Conservation (phyloP, 2,113 vertebrate genomes). For the Alligator sinensis region DNA sequence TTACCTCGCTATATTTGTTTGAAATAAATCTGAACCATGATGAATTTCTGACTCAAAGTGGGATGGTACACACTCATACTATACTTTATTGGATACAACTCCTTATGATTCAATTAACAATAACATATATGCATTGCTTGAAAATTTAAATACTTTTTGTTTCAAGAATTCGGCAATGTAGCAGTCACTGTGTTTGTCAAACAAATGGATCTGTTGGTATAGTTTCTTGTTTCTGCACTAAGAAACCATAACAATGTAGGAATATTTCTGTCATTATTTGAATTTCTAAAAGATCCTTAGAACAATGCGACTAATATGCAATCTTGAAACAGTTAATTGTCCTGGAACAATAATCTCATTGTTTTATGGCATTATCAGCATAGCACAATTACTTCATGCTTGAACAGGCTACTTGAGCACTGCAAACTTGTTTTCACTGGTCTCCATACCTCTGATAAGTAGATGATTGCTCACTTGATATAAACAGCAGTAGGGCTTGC, state of each 20-base stretch:
- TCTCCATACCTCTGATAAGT: neutral
- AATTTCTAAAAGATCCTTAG: neutral
- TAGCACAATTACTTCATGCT: neutral
- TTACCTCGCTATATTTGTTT: neutral
- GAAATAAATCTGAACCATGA: neutral
- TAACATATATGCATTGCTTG: too few species aligned
- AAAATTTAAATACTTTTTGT: neutral
- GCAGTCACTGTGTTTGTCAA: neutral
- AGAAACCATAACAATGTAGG: neutral
- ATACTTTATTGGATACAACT: too few species aligned
- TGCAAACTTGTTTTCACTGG: slow-evolving; percentile 6
- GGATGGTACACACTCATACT: neutral
- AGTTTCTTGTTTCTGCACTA: neutral
- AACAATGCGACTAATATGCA: neutral
- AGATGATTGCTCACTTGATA: neutral
- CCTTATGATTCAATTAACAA: too few species aligned
- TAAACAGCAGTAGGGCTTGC: neutral
- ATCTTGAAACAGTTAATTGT: neutral
- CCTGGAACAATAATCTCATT: neutral
- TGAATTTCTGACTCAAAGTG: neutral
- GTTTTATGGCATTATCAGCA: neutral
- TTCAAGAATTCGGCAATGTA: neutral
- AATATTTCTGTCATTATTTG: neutral
- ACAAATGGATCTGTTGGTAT: neutral
- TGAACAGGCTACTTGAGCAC: neutral